Conservation (phyloP, 1,140 invertebrate species). For the Metaphire vulgaris region DNA sequence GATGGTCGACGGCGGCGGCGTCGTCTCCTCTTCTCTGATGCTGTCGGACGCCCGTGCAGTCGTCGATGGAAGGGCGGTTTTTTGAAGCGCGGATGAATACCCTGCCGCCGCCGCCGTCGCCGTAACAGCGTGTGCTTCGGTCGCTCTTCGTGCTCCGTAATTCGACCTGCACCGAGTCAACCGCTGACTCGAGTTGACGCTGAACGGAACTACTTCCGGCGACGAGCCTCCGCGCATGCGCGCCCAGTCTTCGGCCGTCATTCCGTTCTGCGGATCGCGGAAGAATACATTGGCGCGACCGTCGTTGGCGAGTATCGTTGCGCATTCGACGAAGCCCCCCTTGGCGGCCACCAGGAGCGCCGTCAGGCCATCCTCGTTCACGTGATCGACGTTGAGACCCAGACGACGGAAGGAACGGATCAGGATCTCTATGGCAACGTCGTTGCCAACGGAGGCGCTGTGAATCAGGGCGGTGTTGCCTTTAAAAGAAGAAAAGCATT, state of each 20-base stretch:
- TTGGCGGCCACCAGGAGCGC: slow-evolving; percentile 43
- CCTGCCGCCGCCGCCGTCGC: not conserved
- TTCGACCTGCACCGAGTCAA: not conserved
- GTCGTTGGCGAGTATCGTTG: slow-evolving; percentile 40
- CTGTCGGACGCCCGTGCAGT: not conserved
- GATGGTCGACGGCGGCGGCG: no score
- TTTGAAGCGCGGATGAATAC: no score
- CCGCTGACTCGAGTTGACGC: not conserved
- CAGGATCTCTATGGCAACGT: slow-evolving; percentile 43
- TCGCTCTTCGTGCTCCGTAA: not conserved
- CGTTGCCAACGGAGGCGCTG: slow-evolving; percentile 45
- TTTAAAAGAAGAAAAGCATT: no score
- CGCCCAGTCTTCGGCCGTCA: slow-evolving; percentile 31
- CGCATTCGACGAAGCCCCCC: slow-evolving; percentile 41
- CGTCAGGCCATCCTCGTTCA: slow-evolving; percentile 43
- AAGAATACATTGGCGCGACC: slow-evolving; percentile 37
- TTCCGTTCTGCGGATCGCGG: slow-evolving; percentile 37
- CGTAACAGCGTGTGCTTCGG: not conserved
- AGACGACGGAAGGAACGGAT: slow-evolving; percentile 43
- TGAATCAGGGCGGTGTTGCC: slow-evolving; percentile 46
- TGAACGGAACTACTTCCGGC: not conserved
- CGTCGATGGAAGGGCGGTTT: no score
- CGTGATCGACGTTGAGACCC: slow-evolving; percentile 41
- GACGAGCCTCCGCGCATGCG: not conserved
- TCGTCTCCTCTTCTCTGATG: not conserved